These are phyloP conservation scores for Holcopasites calliopsidis DNA, from an alignment of 1,140 invertebrate genomes.

Conservation along the genomic window DNA sequence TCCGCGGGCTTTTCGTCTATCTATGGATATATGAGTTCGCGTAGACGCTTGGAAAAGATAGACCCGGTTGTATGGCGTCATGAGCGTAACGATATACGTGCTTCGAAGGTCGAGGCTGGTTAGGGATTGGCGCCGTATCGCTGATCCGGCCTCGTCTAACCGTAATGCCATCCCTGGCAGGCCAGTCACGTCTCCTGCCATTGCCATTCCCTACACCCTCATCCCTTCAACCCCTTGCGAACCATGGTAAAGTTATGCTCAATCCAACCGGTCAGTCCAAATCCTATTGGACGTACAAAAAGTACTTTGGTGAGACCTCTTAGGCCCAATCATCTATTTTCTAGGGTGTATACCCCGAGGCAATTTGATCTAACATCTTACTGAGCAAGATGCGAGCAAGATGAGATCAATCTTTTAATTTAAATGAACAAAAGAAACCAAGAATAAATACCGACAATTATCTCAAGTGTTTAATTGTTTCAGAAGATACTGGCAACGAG, in stretches of 20 bases:
- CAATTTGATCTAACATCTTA: too few species aligned
- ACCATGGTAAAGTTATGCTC: slow-evolving; percentile 59
- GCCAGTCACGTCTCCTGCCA: slow-evolving; percentile 73
- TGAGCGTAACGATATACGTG: slow-evolving; percentile 75
- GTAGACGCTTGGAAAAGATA: slow-evolving; percentile 52
- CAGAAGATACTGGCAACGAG: too few species aligned
- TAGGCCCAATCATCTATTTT: slow-evolving; percentile 69
- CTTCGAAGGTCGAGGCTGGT: slow-evolving; percentile 64
- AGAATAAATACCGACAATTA: too few species aligned
- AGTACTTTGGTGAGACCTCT: slow-evolving; percentile 45
- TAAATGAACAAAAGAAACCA: too few species aligned
- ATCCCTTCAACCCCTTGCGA: slow-evolving; percentile 56
- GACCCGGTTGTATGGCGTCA: slow-evolving; percentile 64
- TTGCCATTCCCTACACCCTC: slow-evolving; percentile 67
- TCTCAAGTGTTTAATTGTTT: too few species aligned
- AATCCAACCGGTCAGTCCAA: slow-evolving; percentile 48
- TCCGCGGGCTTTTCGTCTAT: slow-evolving; percentile 4
- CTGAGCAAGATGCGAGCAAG: too few species aligned
- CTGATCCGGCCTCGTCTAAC: slow-evolving; percentile 73
- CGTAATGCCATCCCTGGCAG: slow-evolving; percentile 72
- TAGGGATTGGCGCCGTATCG: slow-evolving; percentile 75
- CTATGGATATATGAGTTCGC: slow-evolving; percentile 17
- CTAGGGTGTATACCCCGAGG: slow-evolving; percentile 8
- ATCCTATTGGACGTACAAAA: slow-evolving; percentile 40
- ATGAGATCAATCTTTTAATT: too few species aligned